Evolutionary conservation across 2,113 vertebrate genomes (phyloP), one percentile per base, ranked within the genome.

Genomic region (Psittacula cyanocephala): DNA sequence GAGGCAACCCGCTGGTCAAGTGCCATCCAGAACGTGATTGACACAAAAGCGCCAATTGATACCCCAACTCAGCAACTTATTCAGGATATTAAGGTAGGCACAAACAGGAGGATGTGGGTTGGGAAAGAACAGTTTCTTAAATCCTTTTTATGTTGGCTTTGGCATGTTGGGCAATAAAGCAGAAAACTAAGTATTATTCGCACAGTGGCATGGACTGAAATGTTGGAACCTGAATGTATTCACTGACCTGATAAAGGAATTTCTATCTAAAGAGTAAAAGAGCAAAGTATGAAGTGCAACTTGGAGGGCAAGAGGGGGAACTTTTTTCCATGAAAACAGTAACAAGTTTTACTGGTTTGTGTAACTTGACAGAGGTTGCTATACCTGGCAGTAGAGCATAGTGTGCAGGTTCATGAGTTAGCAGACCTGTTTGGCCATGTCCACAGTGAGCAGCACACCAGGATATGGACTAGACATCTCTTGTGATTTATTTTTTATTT

Each of bases 41-140:
- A 99, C 94, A 98, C 98, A 96, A 99, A 99, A 95, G 99, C 98
- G 0, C 99, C 99, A 2, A 99, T 99, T 3, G 99, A 99, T 90
- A 99, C 99, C 18, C 99, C 99, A 43, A 99, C 99, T 6, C 99
- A 99, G 97, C 99, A 99, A 68, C 99, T 99, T 46, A 98, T 99
- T 95, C 99, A 99, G 78, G 99, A 99, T 96, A 99, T 99, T 95
- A 99, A 99, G 99, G 99, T 99, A 89, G 62, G 94, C 14, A 17
- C 52, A 78, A 65, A 41, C 44, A 28, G 24, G 50, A 71, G 29
- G 29, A 23, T 0, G 0, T 39, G 55, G 46, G 23, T 11, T 60
- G 43, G 72, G 64, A 75, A 83, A 60, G 64, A 83, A 53, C 8
- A 18, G 15, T n/a, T 68, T 22, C 31, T 87, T 68, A 47, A 41